These are phyloP conservation scores for Cynopterus brachyotis DNA, from an alignment of 2,113 vertebrate genomes.

Conservation along the genomic window DNA sequence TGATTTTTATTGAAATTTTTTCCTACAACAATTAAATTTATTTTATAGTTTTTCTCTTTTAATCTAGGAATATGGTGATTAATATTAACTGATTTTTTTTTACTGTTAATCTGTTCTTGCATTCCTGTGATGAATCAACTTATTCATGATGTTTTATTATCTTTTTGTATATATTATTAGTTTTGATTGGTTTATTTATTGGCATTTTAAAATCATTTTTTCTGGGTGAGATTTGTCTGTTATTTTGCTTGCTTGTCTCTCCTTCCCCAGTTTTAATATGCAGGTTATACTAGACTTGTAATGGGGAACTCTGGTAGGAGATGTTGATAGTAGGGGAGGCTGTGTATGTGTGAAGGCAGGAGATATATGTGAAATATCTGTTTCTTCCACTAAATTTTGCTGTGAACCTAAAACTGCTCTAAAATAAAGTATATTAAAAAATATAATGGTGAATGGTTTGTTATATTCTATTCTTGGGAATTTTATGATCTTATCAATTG, in stretches of 20 bases:
- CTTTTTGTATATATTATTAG: neutral
- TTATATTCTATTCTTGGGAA: neutral
- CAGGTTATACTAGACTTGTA: neutral
- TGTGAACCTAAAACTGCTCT: neutral
- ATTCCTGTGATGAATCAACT: neutral
- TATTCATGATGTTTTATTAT: neutral
- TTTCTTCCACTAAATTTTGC: neutral
- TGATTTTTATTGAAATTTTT: neutral
- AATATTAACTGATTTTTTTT: neutral
- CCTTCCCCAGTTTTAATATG: neutral
- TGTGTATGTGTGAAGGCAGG: neutral
- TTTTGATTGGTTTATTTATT: neutral
- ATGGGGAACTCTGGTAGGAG: neutral
- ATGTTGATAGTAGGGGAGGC: neutral
- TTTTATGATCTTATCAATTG: neutral
- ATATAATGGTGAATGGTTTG: neutral
- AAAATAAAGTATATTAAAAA: neutral
- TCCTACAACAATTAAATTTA: neutral
- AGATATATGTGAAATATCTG: neutral
- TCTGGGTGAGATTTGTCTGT: neutral
- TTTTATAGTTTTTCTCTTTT: neutral
- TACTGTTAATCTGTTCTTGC: neutral
- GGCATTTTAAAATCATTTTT: neutral
- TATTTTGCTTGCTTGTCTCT: neutral
- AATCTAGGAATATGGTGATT: neutral